phyloP scores from a whole-genome alignment of 2,113 vertebrate genomes.

The Peromyscus maniculatus region DNA sequence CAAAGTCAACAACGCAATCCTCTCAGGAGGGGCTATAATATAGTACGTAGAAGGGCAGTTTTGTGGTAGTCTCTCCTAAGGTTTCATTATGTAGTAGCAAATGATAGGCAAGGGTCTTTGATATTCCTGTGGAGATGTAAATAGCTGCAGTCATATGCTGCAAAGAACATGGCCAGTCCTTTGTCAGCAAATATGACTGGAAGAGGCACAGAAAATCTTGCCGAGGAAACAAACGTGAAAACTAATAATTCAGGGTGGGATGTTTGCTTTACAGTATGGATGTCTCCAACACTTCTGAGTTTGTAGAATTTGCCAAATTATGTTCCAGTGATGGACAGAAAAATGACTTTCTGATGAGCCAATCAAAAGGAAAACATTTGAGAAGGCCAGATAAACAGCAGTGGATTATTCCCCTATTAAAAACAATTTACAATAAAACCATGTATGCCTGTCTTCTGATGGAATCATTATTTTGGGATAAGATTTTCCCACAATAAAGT shows the following conservation, averaged over 20 bases:
- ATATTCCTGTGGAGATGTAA: conserved; percentile 12
- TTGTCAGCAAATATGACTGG: neutral
- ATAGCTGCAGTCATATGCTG: neutral
- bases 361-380: neutral
- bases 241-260: neutral
- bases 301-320: conserved; percentile 24
- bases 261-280: neutral
- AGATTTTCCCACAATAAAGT: neutral
- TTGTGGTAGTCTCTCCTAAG: neutral
- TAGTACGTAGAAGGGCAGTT: neutral
- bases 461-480: neutral
- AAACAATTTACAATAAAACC: conserved; percentile 39
- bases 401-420: conserved; percentile 27
- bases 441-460: neutral
- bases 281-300: neutral
- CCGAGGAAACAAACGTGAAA: conserved; percentile 9
- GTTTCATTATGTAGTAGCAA: neutral
- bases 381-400: neutral
- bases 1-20: neutral
- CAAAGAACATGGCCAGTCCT: neutral
- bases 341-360: neutral
- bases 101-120: neutral
- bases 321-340: conserved; percentile 5
- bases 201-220: neutral
- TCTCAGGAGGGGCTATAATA: neutral